phyloP scores from a whole-genome alignment of 1,140 invertebrate genomes.

The Pseudoatta argentina region DNA sequence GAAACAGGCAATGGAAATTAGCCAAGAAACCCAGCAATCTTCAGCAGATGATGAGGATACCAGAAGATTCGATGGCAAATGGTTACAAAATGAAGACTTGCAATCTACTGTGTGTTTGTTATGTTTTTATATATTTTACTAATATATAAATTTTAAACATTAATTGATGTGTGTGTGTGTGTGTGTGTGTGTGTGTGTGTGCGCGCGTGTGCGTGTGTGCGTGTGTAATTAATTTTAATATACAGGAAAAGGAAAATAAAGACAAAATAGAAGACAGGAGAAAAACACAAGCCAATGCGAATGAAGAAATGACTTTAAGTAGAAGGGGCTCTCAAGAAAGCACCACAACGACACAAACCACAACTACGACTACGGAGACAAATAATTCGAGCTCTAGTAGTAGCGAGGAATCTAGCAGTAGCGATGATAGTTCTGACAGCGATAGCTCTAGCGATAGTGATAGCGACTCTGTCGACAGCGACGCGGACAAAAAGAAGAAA shows the following conservation, averaged over 20 bases:
- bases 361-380: conserved; percentile 82
- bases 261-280: conserved; percentile 78
- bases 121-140: not conserved
- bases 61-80: conserved; percentile 79
- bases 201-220: fast-evolving
- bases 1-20: conserved; percentile 84
- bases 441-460: conserved; percentile 83
- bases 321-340: conserved; percentile 85
- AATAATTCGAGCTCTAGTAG: conserved; percentile 85
- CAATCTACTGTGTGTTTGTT: conserved; percentile 58
- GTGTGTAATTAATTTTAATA: not conserved
- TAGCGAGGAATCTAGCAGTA: conserved; percentile 83
- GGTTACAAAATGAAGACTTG: conserved; percentile 77
- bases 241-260: conserved; percentile 73
- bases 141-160: not conserved
- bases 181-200: no score
- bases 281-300: conserved; percentile 68
- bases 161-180: not conserved
- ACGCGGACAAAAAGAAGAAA: conserved; percentile 81
- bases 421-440: conserved; percentile 83
- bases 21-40: conserved; percentile 71
- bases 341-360: conserved; percentile 82
- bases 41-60: conserved; percentile 78
- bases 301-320: conserved; percentile 78
- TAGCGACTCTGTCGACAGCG: conserved; percentile 83